Evolutionary conservation across 2,113 vertebrate genomes (phyloP).

Genomic region (Gymnogyps californianus): DNA sequence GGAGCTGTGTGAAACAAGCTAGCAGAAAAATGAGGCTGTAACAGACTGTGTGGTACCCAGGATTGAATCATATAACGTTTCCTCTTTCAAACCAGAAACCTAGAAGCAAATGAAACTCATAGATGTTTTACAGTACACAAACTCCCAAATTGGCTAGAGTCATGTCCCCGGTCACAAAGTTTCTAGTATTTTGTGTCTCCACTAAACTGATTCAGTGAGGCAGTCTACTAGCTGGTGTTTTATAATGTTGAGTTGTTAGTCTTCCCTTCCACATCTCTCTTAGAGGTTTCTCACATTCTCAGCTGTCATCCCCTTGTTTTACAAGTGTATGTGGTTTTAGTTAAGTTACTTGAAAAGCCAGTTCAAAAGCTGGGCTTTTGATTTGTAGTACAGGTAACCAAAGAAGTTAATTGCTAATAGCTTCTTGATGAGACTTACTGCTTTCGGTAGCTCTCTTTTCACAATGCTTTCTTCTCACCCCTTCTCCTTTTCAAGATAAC

Average conservation of each 20-base stretch:
- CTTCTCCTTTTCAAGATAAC: not conserved
- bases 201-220: not conserved
- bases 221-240: fast-evolving
- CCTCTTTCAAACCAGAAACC: not conserved
- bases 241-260: not conserved
- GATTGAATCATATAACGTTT: not conserved
- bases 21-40: not conserved
- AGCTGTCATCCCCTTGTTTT: not conserved
- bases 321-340: not conserved
- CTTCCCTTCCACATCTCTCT: not conserved
- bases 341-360: not conserved
- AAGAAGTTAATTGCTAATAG: not conserved
- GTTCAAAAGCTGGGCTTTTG: not conserved
- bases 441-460: not conserved
- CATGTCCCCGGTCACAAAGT: not conserved
- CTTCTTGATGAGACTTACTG: not conserved
- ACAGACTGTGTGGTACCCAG: not conserved
- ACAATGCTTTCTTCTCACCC: not conserved
- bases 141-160: not conserved
- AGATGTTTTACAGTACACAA: not conserved
- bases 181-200: not conserved
- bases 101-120: not conserved
- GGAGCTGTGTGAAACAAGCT: not conserved
- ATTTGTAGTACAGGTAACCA: not conserved
- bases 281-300: not conserved